Conservation (phyloP, 2,888 invertebrate genomes). For the Cotesia congregata region DNA sequence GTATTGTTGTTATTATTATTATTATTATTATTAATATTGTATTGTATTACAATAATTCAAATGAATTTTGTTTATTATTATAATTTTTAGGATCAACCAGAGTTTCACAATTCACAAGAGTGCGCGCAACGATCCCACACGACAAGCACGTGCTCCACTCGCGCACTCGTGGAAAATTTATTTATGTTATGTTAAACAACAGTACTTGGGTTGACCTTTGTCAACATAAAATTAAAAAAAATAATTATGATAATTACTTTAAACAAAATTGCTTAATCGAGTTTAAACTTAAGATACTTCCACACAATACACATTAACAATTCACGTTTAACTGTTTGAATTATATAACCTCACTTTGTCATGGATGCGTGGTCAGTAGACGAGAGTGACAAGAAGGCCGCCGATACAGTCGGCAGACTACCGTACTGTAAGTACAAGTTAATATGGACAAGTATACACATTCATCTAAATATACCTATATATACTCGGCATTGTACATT, state of each 20-base stretch:
- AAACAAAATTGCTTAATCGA: not conserved
- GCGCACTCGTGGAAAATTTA: conserved; percentile 3
- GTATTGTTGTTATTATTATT: no score
- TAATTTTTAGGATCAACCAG: not conserved
- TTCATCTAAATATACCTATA: not conserved
- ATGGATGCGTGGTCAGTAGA: conserved; percentile 1
- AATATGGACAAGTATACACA: not conserved
- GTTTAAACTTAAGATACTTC: not conserved
- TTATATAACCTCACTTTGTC: conserved; percentile 14
- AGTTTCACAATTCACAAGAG: conserved; percentile 7
- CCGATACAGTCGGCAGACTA: not conserved
- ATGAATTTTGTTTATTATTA: not conserved
- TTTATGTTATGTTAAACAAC: not conserved
- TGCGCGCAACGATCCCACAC: not conserved
- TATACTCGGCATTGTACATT: not conserved
- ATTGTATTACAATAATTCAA: no score
- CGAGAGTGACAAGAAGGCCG: conserved; percentile 3
- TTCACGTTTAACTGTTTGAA: not conserved
- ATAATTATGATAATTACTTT: not conserved
- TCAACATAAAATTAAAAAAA: not conserved
- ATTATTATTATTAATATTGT: no score
- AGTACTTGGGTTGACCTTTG: not conserved
- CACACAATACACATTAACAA: not conserved
- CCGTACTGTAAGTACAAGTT: not conserved
- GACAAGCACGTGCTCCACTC: conserved; percentile 2